Percentiles rank a stretch among this genome's conserved stretches.
Evolutionary conservation across 2,113 vertebrate species (phyloP).

Genomic region (Recurvirostra avosetta): DNA sequence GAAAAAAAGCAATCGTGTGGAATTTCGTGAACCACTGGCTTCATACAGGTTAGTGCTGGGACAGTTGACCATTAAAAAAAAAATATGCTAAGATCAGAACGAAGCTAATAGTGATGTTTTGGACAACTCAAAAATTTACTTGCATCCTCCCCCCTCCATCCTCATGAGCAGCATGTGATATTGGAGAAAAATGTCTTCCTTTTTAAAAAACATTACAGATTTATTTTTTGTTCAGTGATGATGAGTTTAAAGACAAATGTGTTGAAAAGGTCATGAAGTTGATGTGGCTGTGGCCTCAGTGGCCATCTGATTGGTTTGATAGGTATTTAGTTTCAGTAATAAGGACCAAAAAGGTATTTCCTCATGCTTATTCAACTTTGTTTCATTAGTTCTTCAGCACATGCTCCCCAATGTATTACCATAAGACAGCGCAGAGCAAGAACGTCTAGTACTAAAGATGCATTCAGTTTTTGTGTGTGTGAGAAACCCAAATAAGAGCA

Average conservation of each 20-base stretch:
- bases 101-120: background rate
- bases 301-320: background rate
- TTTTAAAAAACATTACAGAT: background rate
- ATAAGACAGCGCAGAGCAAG: background rate
- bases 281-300: background rate
- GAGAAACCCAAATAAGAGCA: background rate
- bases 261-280: background rate
- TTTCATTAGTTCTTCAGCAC: background rate
- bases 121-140: background rate
- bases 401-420: background rate
- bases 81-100: background rate
- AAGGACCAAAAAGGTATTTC: background rate
- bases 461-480: background rate
- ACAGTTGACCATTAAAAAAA: background rate
- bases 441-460: background rate
- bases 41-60: conserved; percentile 81
- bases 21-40: conserved; percentile 85
- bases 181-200: background rate
- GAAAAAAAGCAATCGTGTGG: conserved; percentile 79
- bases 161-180: background rate
- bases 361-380: background rate
- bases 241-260: background rate
- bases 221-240: background rate
- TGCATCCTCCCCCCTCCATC: background rate
- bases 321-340: background rate